Evolutionary conservation across 2,113 vertebrate genomes (phyloP).

Genomic region (Spheniscus mendiculus): DNA sequence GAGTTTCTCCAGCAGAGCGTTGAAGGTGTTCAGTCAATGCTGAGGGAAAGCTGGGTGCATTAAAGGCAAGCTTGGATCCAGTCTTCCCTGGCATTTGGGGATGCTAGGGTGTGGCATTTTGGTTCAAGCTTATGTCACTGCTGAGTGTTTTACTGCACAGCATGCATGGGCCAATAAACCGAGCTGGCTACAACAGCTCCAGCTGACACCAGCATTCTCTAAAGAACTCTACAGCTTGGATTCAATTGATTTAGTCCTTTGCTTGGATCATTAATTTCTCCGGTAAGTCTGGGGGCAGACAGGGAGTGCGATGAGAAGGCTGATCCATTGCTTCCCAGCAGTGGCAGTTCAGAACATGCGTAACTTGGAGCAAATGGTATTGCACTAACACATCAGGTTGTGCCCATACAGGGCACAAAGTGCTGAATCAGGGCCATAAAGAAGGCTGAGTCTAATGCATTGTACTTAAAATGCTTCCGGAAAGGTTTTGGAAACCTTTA

Average conservation of each 20-base stretch:
- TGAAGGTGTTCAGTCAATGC: neutral
- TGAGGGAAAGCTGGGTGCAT: neutral
- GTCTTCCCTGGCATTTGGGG: neutral
- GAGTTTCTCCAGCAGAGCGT: neutral
- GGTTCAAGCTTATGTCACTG: neutral
- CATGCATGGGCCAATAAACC: neutral
- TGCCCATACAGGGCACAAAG: neutral
- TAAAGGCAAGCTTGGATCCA: neutral
- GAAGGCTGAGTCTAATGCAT: neutral
- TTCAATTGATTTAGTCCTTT: neutral
- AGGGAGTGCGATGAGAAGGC: neutral
- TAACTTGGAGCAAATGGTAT: neutral
- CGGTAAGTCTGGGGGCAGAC: neutral
- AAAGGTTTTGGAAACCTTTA: neutral
- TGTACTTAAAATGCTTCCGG: neutral
- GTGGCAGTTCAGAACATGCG: neutral
- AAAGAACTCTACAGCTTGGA: neutral
- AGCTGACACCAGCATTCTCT: neutral
- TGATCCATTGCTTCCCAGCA: constrained; percentile 17
- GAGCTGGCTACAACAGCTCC: neutral
- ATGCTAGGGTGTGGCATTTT: neutral
- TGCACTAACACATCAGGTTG: neutral
- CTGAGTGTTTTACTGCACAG: neutral
- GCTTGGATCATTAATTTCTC: neutral
- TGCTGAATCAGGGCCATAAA: constrained; percentile 10